A percentile compares a stretch with the other conserved stretches of the same genome.
Evolutionary conservation across 1,140 invertebrate species (phyloP).

Genomic region (Coenobita brevimanus): DNA sequence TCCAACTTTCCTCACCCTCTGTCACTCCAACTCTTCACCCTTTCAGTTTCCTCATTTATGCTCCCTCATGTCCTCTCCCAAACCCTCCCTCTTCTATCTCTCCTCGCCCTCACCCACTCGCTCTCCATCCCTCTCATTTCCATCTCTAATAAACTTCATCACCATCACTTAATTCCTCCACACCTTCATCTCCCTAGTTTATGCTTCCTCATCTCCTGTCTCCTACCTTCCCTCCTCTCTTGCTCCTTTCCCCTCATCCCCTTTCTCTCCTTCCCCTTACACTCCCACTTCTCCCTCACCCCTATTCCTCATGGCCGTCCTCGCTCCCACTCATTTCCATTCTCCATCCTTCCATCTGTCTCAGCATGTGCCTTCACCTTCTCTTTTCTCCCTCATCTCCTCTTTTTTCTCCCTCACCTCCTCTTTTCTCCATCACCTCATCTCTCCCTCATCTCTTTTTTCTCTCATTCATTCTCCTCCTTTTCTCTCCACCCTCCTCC

Average conservation of each 20-base stretch:
- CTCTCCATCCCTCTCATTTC: too few species aligned
- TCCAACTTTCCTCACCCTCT: too few species aligned
- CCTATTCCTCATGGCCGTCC: neutral
- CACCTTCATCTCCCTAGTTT: neutral
- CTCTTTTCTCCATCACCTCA: neutral
- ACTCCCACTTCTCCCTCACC: neutral
- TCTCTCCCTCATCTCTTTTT: neutral
- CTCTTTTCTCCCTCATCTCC: neutral
- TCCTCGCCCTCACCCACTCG: too few species aligned
- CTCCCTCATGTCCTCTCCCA: too few species aligned
- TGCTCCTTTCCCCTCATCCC: neutral
- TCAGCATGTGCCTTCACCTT: neutral
- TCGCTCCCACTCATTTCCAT: constrained; percentile 5
- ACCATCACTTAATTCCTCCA: too few species aligned
- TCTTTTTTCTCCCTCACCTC: neutral
- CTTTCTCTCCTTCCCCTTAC: neutral
- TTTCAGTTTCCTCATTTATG: too few species aligned
- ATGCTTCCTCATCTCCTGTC: too few species aligned
- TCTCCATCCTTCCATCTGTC: neutral
- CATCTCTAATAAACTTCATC: too few species aligned
- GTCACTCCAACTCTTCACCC: too few species aligned
- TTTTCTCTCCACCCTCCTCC: neutral
- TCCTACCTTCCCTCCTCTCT: neutral
- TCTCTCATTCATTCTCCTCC: neutral
- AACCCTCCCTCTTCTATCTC: too few species aligned